A percentile compares a stretch with the other conserved stretches of the same genome.
Conservation (phyloP, 2,888 invertebrate genomes). For the Enoplolaimus lenunculus region DNA sequence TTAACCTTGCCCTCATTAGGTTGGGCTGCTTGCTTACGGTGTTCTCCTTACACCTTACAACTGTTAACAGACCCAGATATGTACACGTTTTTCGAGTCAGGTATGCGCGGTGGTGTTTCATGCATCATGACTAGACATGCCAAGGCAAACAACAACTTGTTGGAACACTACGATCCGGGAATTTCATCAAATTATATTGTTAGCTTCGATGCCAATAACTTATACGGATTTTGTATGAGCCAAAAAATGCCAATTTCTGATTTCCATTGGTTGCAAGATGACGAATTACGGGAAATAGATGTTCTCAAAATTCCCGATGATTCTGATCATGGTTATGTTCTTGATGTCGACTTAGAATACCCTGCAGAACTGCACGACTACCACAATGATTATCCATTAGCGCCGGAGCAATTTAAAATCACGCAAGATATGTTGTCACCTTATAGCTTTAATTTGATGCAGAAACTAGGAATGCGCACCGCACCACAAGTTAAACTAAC, state of each 20-base stretch:
- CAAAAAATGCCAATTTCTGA: no score
- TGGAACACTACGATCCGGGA: conserved; percentile 25
- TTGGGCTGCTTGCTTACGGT: conserved; percentile 35
- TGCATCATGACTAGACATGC: conserved; percentile 30
- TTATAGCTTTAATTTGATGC: no score
- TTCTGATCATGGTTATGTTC: conserved; percentile 40
- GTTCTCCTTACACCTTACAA: conserved; percentile 30
- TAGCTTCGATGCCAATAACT: no score
- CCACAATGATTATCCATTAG: conserved; percentile 37
- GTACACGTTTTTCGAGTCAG: conserved; percentile 29
- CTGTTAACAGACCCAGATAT: conserved; percentile 32
- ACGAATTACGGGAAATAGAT: conserved; percentile 19
- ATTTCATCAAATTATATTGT: conserved; percentile 25
- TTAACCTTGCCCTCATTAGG: conserved; percentile 33
- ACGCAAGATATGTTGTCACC: no score
- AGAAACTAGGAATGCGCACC: no score
- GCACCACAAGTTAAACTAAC: conserved; percentile 25
- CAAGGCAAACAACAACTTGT: conserved; percentile 32
- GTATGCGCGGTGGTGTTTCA: conserved; percentile 31
- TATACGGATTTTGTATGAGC: no score
- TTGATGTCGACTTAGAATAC: conserved; percentile 44
- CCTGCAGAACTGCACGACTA: conserved; percentile 37
- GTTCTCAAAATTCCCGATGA: conserved; percentile 24
- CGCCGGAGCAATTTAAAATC: no score
- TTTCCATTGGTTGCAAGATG: conserved; percentile 29